phyloP scores from a whole-genome alignment of 1,140 invertebrate genomes.

The Argopecten irradians region DNA sequence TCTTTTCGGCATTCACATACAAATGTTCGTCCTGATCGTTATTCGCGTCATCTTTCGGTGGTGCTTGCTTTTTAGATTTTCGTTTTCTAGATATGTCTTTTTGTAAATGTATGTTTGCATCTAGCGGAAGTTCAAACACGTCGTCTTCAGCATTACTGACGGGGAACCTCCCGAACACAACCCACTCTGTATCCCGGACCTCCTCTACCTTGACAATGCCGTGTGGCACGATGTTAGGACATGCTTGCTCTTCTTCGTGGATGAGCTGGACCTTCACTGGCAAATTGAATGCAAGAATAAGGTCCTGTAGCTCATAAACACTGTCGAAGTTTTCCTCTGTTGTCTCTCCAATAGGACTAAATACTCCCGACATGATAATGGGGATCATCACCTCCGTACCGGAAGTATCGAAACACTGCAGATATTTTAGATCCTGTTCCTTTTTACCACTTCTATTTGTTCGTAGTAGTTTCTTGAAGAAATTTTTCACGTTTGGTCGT shows the following conservation, averaged over 20 bases:
- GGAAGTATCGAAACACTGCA: constrained; percentile 68
- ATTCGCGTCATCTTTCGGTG: background rate
- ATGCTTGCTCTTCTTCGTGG: constrained; percentile 54
- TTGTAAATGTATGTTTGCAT: constrained; percentile 59
- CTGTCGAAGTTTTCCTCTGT: constrained; percentile 67
- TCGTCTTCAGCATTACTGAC: constrained; percentile 41
- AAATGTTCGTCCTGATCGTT: constrained; percentile 31
- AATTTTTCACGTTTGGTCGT: constrained; percentile 57
- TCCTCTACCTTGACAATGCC: constrained; percentile 65
- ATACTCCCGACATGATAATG: constrained; percentile 71
- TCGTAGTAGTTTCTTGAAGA: constrained; percentile 67
- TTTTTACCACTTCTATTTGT: constrained; percentile 59
- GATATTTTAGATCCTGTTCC: constrained; percentile 71
- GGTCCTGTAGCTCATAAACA: constrained; percentile 71
- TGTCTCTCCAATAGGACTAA: constrained; percentile 71
- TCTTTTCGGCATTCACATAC: constrained; percentile 29
- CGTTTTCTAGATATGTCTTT: constrained; percentile 59
- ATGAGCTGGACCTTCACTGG: constrained; percentile 70
- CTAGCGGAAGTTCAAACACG: constrained; percentile 63
- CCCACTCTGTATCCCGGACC: constrained; percentile 61
- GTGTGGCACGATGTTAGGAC: constrained; percentile 47
- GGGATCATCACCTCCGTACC: constrained; percentile 71
- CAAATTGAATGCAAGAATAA: constrained; percentile 68
- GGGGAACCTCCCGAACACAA: constrained; percentile 55
- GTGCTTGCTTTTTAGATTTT: constrained; percentile 42